Conservation (phyloP, 2,888 invertebrate genomes). For the Pherbina coryleti region DNA sequence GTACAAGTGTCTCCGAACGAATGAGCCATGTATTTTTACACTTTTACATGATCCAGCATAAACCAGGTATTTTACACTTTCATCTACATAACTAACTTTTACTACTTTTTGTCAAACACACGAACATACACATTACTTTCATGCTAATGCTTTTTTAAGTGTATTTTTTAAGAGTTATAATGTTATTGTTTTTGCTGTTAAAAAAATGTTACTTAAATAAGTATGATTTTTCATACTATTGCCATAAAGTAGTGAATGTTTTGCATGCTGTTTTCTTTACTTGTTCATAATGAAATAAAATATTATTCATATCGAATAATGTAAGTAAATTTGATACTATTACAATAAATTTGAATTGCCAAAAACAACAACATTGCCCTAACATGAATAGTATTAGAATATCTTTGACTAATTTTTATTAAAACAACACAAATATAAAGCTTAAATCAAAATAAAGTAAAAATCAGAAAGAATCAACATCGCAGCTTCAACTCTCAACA, state of each 20-base stretch:
- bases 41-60: not conserved
- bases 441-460: constrained; percentile 52
- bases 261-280: constrained; percentile 5
- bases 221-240: not conserved
- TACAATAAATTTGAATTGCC: constrained; percentile 15
- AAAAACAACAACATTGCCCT: constrained; percentile 41
- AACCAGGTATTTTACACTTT: not conserved
- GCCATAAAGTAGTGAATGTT: not conserved
- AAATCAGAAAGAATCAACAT: not conserved
- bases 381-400: constrained; percentile 3
- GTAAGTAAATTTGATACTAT: constrained; percentile 11
- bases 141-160: not conserved
- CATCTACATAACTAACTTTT: not conserved
- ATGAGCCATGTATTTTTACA: too few species aligned
- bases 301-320: not conserved
- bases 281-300: not conserved
- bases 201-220: not conserved
- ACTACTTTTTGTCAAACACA: not conserved
- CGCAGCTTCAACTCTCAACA: constrained; percentile 35
- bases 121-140: not conserved
- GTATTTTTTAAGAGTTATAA: not conserved
- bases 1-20: too few species aligned
- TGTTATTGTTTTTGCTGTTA: not conserved
- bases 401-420: constrained; percentile 26
- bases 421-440: constrained; percentile 25